Base-by-base conservation (phyloP, 2,888 invertebrate species). In the Cephus nigrinus region DNA sequence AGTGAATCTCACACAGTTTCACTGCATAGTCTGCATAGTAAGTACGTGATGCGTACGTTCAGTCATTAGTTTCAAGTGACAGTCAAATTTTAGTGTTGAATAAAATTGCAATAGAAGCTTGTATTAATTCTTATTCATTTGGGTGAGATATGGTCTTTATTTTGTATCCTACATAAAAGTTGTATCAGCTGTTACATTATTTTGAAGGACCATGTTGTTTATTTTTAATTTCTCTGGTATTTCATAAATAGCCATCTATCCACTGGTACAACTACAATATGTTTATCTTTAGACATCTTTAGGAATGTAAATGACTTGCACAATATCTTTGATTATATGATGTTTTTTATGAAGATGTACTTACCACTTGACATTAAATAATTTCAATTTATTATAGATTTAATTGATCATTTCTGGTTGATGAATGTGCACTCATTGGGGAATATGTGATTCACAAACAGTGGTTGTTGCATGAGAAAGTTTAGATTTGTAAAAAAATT, bases 231-330 rank as follows among this genome's bases (percentile, higher is more conserved):
- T 34, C 23, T 40, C 55, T 68, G 36, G 31, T 55, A 33, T 32
- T 69, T 74, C 74, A 69, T 69, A 69, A 74, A 77, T 75, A 77
- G 77, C 55, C 23, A 55, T 55, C 40, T 71, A 68, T 73, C 71
- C 77, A 75, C 55, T 75, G 71, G 74, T 71, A 74, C 3, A 32
- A 36, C 69, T 77, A 69, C 77, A 77, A 77, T 77, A 77, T 77
- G 77, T 74, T 77, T 77, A 77, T 77, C 68, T 77, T 75, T 77
- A 77, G 77, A 77, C 74, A 71, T 75, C 40, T 30, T 31, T n/a
- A 68, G 34, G 31, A 74, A 74, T 69, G 75, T 77, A 35, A 74
- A 77, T 40, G 33, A 30, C 15, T n/a, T 33, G 32, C 32, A 69
- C 71, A 77, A 69, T 74, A 69, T 23, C 23, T 55, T 23, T 23